A percentile compares a stretch with the other conserved stretches of the same genome.
Conservation (phyloP, 2,888 invertebrate genomes). For the Bombyx huttoni region DNA sequence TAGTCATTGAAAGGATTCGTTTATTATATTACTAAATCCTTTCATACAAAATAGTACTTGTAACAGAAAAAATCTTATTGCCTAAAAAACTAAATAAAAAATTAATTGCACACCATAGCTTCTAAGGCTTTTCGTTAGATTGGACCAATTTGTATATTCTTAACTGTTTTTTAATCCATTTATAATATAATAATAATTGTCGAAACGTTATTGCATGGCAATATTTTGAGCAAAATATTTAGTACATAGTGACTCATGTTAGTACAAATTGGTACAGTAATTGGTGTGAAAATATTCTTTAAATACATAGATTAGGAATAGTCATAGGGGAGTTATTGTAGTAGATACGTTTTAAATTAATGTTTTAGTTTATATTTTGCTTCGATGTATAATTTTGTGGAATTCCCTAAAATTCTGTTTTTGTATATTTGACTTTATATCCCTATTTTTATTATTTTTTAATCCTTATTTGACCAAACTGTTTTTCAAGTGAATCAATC, state of each 20-base stretch:
- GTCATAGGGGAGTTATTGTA: background rate
- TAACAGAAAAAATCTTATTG: background rate
- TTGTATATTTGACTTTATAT: slow-evolving; percentile 1
- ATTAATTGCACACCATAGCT: background rate
- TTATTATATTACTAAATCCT: background rate
- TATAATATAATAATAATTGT: background rate
- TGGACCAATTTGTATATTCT: background rate
- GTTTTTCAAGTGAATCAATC: background rate
- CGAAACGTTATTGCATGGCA: background rate
- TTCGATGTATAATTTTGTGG: slow-evolving; percentile 13
- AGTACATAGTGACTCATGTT: background rate
- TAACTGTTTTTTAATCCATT: background rate
- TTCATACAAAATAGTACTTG: background rate
- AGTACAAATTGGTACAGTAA: slow-evolving; percentile 1
- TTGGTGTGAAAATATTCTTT: background rate
- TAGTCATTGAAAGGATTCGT: background rate
- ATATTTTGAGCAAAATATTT: background rate
- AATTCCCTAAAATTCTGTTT: slow-evolving; percentile 36
- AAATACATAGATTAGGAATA: background rate
- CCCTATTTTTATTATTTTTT: background rate
- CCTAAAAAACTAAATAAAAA: background rate
- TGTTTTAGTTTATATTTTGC: background rate
- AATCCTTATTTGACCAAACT: background rate
- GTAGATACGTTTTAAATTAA: background rate
- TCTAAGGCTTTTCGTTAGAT: background rate